Conservation (phyloP, 2,113 vertebrate species). For the human region GRCh38 chr14:32064501-32065000, state of each 20-base stretch:
- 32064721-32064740: conserved; percentile 59
- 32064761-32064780: conserved; percentile 23
- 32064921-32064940: neutral
- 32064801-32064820: conserved; percentile 77
- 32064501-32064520: no score
- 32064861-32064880: conserved; percentile 18
- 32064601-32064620: no score
- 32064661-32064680: no score
- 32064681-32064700: conserved; percentile 16
- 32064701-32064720: conserved; percentile 13
- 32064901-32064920: neutral
- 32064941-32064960: conserved; percentile 47
- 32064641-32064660: no score
- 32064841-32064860: conserved; percentile 60
- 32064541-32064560: no score
- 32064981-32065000: conserved; percentile 65
- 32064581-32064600: no score
- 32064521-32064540: no score
- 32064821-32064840: conserved; percentile 73
- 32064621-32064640: no score
- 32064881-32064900: conserved; percentile 59
- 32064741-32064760: conserved; percentile 57
- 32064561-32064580: neutral
- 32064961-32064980: conserved; percentile 65
- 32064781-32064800: conserved; percentile 65